Evolutionary conservation across 2,888 invertebrate genomes (phyloP), one percentile per base, ranked within the genome.

Genomic region (Drosophila recens): DNA sequence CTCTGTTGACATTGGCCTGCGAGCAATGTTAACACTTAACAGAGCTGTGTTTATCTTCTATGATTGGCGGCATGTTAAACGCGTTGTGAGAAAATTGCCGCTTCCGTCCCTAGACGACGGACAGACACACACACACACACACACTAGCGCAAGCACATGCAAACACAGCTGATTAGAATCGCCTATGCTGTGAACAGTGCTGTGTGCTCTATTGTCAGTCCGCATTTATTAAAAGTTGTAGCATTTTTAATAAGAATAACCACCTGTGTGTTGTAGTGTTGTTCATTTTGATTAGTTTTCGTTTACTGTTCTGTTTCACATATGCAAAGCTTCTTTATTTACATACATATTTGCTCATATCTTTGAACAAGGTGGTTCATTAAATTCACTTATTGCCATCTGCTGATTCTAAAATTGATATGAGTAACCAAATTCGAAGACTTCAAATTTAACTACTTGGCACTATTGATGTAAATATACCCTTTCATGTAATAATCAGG

Each of bases 11-110:
- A 75, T 78, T 71, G 82, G 48, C 72, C 70, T 79, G 68, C 51
- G 58, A 52, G 53, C 71, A 70, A 75, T 71, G 72, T 74, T 85
- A 70, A 57, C 61, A 46, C 67, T 70, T 84, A 88, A 88, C 89
- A 84, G 80, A 73, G 78, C 71, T 72, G 58, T 67, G 80, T 72
- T 82, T 86, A 80, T 82, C 83, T 75, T 48, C 56, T n/a, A 33
- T 84, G 87, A 84, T 84, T 84, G 83, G 80, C 46, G 59, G 63
- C 69, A 83, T 88, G 89, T 88, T 86, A 80, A 72, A 65, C 54
- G 53, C 52, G 56, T 40, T 86, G 64, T 77, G 45, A 73, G 56
- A 69, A 68, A 65, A 64, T 58, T 59, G 59, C 59, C 49, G 59
- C 56, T 75, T 52, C 53, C 52, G 34, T 40, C 13, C 11, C 49